Evolutionary conservation across 2,888 invertebrate genomes (phyloP), one percentile per base, ranked within the genome.

Genomic region (Pammene fasciana): DNA sequence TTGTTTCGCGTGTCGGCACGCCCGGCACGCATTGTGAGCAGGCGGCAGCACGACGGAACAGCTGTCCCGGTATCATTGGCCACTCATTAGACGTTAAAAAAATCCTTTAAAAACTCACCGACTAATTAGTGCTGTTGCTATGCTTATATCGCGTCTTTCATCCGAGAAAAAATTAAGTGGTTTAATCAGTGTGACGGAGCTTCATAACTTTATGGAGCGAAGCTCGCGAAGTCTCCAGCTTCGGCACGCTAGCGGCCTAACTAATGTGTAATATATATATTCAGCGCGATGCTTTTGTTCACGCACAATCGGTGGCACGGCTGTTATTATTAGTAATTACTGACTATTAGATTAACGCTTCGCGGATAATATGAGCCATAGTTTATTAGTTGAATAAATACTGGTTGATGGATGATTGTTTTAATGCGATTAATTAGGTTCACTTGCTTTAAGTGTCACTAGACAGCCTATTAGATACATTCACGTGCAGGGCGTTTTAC

Each of bases 231-330:
- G n/a, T n/a, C 78, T 83, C 78, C 77, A 81, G 79, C 70, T 65
- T 71, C 60, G 52, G 59, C 65, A 65, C 76, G 77, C 82, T 80
- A 76, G 76, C 78, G 74, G 79, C 79, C 73, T 82, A 81, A 83
- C 81, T 87, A 87, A 86, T 86, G 78, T 81, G 82, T 84, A 82
- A 86, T 87, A 87, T 84, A 87, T 84, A 87, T 86, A 88, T 87
- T 86, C 88, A 86, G 78, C 82, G 82, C 81, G 79, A 78, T 80
- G 80, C 79, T 82, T 79, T 82, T 82, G 76, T 80, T 82, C 75
- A 74, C 79, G 81, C 73, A 60, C 66, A 72, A 73, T 71, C 67
- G 52, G 61, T 67, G 38, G 54, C 65, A 52, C 52, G 50, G 38
- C 61, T 67, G 57, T 67, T 70, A 70, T 70, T 60, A 70, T 55